Conservation (phyloP, 2,797 vertebrate species). For the Staurois parvus region DNA sequence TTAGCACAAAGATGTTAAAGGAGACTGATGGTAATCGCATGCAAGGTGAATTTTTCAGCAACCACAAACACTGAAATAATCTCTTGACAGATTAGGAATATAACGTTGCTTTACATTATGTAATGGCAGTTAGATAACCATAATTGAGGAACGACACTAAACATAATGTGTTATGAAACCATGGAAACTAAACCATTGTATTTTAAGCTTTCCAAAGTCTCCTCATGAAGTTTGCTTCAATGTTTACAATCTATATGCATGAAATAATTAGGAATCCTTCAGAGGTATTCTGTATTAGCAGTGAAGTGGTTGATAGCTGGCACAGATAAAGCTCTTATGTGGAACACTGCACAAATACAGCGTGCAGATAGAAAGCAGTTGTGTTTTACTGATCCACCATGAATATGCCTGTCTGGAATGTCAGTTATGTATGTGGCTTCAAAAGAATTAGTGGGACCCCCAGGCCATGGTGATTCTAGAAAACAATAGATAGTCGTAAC, state of each 20-base stretch:
- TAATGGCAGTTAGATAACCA: neutral
- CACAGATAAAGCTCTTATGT: conserved; percentile 11
- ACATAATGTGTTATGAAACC: neutral
- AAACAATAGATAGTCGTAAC: conserved; percentile 32
- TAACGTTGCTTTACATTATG: neutral
- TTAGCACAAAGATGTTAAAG: neutral
- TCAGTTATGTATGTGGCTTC: conserved; percentile 10
- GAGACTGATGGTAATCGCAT: neutral
- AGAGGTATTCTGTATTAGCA: conserved; percentile 6
- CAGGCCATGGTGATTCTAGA: conserved; percentile 26
- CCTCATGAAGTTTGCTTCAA: neutral
- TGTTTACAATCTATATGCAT: conserved; percentile 15
- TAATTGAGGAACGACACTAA: neutral
- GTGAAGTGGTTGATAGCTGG: conserved; percentile 26
- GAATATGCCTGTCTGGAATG: conserved; percentile 45
- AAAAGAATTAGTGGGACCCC: conserved; percentile 16
- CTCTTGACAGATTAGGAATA: neutral
- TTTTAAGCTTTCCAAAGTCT: conserved; percentile 14
- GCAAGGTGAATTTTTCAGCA: neutral
- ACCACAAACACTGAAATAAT: neutral
- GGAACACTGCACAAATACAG: conserved; percentile 41
- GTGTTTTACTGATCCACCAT: conserved; percentile 32
- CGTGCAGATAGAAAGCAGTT: conserved; percentile 5
- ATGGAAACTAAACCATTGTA: conserved; percentile 6
- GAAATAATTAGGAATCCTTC: conserved; percentile 1